Evolutionary conservation across 2,888 invertebrate species (phyloP).

Genomic region (Deilephila porcellus): DNA sequence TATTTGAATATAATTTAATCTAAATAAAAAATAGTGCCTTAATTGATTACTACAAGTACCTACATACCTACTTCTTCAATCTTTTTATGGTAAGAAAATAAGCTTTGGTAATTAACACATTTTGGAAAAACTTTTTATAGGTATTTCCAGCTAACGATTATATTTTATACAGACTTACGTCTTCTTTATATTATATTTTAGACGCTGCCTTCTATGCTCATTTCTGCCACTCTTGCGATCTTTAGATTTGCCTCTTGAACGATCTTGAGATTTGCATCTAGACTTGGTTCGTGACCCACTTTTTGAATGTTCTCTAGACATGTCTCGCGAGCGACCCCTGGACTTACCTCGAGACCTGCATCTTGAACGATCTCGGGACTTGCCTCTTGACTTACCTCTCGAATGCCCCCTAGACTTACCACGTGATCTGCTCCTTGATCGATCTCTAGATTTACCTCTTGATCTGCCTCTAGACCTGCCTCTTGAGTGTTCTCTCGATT

Average conservation of each 20-base stretch:
- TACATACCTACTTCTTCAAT: too few species aligned
- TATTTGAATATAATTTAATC: too few species aligned
- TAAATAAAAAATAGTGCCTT: too few species aligned
- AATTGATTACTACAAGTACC: too few species aligned
- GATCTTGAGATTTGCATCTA: slow-evolving; percentile 29
- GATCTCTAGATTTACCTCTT: neutral
- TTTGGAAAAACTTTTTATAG: too few species aligned
- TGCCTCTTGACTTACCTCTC: neutral
- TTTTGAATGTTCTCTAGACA: neutral
- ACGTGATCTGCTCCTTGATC: neutral
- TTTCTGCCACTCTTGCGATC: neutral
- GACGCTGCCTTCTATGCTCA: too few species aligned
- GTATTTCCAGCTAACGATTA: too few species aligned
- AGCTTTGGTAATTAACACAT: too few species aligned
- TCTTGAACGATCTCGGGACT: neutral
- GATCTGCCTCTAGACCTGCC: neutral
- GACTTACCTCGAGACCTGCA: neutral
- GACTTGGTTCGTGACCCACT: slow-evolving; percentile 19
- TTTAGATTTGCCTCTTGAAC: slow-evolving; percentile 34
- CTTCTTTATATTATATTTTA: too few species aligned
- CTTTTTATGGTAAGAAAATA: too few species aligned
- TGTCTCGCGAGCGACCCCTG: neutral
- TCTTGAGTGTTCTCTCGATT: neutral
- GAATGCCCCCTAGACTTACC: too few species aligned
- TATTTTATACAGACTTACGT: too few species aligned